Evolutionary conservation across 2,113 vertebrate species (phyloP).

Genomic region (Phrynosoma platyrhinos): DNA sequence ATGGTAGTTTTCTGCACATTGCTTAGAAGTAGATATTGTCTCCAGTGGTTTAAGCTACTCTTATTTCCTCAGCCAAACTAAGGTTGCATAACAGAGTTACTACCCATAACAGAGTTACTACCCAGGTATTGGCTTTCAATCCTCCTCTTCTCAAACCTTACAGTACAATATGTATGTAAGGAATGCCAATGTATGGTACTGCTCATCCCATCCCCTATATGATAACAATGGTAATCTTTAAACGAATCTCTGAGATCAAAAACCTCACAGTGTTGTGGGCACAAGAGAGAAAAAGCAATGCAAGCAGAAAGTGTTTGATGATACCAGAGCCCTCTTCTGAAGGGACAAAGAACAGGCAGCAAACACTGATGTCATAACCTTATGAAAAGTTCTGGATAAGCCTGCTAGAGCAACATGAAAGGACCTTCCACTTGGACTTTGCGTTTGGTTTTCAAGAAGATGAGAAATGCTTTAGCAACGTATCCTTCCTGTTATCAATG

Average conservation of each 20-base stretch:
- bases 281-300: slow-evolving; percentile 22
- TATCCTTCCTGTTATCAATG: slow-evolving; percentile 44
- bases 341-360: neutral
- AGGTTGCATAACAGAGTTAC: rapidly evolving
- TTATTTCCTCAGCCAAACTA: neutral
- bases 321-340: slow-evolving; percentile 35
- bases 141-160: neutral
- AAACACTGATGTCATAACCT: slow-evolving; percentile 35
- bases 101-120: too few relatives aligned
- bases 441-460: neutral
- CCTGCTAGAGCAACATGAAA: slow-evolving; percentile 54
- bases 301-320: neutral
- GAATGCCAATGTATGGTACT: neutral
- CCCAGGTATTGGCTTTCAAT: slow-evolving; percentile 19
- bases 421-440: slow-evolving; percentile 31
- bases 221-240: neutral
- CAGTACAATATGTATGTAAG: neutral
- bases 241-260: neutral
- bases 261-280: slow-evolving; percentile 38
- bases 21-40: slow-evolving; percentile 5
- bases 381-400: slow-evolving; percentile 47
- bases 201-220: neutral
- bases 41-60: slow-evolving; percentile 17
- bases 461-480: neutral
- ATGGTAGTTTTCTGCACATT: neutral